These are phyloP conservation scores for Tinea semifulvella DNA, from an alignment of 2,888 invertebrate species.

Conservation along the genomic window DNA sequence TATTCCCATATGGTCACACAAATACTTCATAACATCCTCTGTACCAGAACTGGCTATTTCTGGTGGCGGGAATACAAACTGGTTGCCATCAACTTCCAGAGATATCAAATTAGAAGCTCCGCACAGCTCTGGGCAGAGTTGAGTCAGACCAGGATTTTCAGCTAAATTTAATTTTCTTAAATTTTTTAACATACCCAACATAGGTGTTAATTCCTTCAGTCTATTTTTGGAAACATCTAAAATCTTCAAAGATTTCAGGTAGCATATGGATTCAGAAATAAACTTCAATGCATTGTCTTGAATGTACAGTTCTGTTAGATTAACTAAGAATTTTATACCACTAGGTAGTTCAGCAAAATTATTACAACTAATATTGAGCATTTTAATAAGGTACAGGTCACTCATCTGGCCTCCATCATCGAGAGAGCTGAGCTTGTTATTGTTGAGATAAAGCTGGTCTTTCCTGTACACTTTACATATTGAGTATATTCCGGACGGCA, in stretches of 20 bases:
- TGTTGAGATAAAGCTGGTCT: constrained; percentile 71
- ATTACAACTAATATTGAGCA: constrained; percentile 74
- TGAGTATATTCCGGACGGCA: constrained; percentile 82
- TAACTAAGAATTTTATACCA: constrained; percentile 71
- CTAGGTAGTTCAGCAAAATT: constrained; percentile 70
- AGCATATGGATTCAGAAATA: constrained; percentile 74
- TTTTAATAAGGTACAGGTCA: constrained; percentile 73
- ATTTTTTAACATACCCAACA: constrained; percentile 69
- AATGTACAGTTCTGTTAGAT: constrained; percentile 77
- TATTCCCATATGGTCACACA: constrained; percentile 57
- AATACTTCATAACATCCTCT: constrained; percentile 71
- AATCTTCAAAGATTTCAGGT: constrained; percentile 69
- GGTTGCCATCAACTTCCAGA: constrained; percentile 69
- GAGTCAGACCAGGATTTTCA: constrained; percentile 65
- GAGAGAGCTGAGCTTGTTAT: constrained; percentile 74
- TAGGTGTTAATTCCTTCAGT: constrained; percentile 69
- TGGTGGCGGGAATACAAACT: constrained; percentile 72
- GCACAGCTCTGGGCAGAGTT: constrained; percentile 72
- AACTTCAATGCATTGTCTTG: constrained; percentile 75
- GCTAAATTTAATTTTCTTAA: constrained; percentile 70
- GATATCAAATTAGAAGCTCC: constrained; percentile 68
- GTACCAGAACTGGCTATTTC: constrained; percentile 69
- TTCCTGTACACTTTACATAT: constrained; percentile 85
- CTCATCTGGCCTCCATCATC: constrained; percentile 76
- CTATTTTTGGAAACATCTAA: constrained; percentile 78